These are phyloP conservation scores for Cossypha caffra DNA, from an alignment of 2,797 vertebrate species.

Conservation along the genomic window DNA sequence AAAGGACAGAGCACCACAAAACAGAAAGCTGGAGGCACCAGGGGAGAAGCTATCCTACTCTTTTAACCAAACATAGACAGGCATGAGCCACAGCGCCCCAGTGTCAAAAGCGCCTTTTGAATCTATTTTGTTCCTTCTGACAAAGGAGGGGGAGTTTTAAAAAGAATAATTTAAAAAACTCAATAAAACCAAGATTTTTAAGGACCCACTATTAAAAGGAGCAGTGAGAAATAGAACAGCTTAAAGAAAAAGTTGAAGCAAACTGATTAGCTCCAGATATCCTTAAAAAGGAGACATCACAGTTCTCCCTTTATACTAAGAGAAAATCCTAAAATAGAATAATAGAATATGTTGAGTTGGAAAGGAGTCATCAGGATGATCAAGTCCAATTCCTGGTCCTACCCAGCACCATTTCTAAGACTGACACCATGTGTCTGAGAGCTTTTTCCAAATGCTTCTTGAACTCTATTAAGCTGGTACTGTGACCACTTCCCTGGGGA, in stretches of 20 bases:
- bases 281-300: background rate
- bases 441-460: accelerated
- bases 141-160: background rate
- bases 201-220: background rate
- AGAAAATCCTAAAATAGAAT: background rate
- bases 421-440: background rate
- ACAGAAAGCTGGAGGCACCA: background rate
- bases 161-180: background rate
- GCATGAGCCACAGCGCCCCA: background rate
- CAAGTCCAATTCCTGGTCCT: background rate
- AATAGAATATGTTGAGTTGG: background rate
- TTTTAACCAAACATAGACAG: background rate
- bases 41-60: background rate
- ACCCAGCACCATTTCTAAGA: background rate
- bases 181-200: background rate
- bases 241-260: background rate
- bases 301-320: background rate
- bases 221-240: background rate
- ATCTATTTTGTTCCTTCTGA: background rate
- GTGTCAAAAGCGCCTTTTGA: background rate
- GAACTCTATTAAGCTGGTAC: background rate
- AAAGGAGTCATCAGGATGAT: background rate
- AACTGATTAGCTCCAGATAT: background rate
- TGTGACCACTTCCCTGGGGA: background rate
- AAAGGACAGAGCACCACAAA: background rate